Evolutionary conservation across 2,113 vertebrate genomes (phyloP), one percentile per base, ranked within the genome.

Genomic region (Reinhardtius hippoglossoides): DNA sequence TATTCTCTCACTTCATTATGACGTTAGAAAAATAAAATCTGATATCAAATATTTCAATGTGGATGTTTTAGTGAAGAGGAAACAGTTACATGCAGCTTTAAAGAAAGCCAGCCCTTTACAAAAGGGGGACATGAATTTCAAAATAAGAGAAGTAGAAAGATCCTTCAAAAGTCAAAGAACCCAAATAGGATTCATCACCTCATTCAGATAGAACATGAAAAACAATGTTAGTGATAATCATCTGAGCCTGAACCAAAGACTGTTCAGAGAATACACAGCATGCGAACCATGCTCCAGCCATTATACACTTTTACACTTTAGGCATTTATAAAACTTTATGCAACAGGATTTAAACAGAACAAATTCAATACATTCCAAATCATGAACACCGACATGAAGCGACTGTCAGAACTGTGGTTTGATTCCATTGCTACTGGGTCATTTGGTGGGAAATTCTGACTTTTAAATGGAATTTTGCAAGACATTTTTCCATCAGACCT

Each of bases 1-100:
- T 81, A 73, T 88, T 75, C 82, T 37, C 75, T 73, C 58, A 82
- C 58, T 83, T 90, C 66, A 85, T 66, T 81, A 64, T 74, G 71
- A 84, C 61, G 18, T 91, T 91, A 92, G 80, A 93, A 92, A 91
- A 92, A 92, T 90, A 86, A 82, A 85, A 85, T 63, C 35, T 37
- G 35, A 37, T 31, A 31, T 31, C 31, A 37, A 37, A 37, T 35
- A 71, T 81, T 72, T 79, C 69, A 82, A 70, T 71, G 71, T 40
- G 71, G 58, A 83, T 44, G 61, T 61, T 78, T 83, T 16, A 62
- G 64, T 81, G 78, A 67, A 68, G 9, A n/a, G 71, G 21, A 58
- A 82, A 81, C 52, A 54, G 18, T 61, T 40, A 78, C 73, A 88
- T 81, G 58, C 80, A 87, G 37, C 42, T 67, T 63, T 35, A 7